phyloP scores from a whole-genome alignment of 2,113 vertebrate species.

The Trogon melanurus region DNA sequence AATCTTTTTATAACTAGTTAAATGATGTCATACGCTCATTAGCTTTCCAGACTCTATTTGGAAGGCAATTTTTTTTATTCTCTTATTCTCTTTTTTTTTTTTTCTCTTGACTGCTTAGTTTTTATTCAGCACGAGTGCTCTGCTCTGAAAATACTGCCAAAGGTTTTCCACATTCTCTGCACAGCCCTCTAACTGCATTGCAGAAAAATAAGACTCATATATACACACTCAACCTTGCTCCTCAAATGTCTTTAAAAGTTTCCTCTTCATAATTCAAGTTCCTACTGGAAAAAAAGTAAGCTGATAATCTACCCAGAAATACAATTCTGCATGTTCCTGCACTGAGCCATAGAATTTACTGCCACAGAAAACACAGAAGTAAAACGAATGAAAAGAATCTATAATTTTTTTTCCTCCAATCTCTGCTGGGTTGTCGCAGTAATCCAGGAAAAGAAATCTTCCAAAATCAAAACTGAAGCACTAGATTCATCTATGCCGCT shows the following conservation, averaged over 20 bases:
- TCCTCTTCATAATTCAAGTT: conserved; percentile 41
- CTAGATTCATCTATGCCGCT: neutral
- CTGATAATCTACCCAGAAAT: conserved; percentile 48
- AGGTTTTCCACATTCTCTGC: conserved; percentile 70
- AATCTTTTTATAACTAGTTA: conserved; percentile 63
- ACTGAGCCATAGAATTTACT: neutral
- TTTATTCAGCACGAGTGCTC: conserved; percentile 63
- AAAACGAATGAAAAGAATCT: conserved; percentile 47
- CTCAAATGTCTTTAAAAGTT: conserved; percentile 61
- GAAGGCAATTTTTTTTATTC: conserved; percentile 56
- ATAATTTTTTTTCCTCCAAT: neutral
- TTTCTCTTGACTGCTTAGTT: conserved; percentile 61
- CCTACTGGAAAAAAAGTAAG: conserved; percentile 32
- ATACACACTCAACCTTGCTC: conserved; percentile 56
- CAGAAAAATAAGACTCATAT: conserved; percentile 67
- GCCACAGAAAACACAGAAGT: conserved; percentile 6
- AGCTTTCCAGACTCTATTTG: conserved; percentile 65
- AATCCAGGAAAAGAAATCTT: conserved; percentile 31
- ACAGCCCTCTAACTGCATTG: conserved; percentile 71
- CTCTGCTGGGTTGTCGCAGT: conserved; percentile 40
- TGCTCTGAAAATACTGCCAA: conserved; percentile 67
- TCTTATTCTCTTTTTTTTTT: conserved; percentile 48
- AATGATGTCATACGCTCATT: conserved; percentile 67
- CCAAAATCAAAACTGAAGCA: neutral
- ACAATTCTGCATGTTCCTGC: conserved; percentile 6